Percentiles rank a stretch among this genome's conserved stretches.
Evolutionary conservation across 2,113 vertebrate species (phyloP).

Genomic region (Serilophus lunatus): DNA sequence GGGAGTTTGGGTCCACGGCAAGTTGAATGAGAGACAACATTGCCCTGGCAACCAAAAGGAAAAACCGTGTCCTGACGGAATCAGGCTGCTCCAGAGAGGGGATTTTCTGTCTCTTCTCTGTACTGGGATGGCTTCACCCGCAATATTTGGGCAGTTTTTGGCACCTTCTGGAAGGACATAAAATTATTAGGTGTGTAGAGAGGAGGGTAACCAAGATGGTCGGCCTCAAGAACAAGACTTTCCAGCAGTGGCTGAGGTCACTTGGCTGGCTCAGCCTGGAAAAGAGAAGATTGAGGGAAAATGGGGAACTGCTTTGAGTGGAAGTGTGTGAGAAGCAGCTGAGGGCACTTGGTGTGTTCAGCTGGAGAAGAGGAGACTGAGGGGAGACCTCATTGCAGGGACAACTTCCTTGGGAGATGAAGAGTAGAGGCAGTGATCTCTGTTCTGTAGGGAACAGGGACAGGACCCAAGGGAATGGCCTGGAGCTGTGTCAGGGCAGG

Average conservation of each 20-base stretch:
- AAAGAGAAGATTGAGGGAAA: not conserved
- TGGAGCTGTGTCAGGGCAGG: not conserved
- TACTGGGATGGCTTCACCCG: rapidly evolving
- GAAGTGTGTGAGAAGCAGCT: not conserved
- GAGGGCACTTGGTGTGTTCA: not conserved
- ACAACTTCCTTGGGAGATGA: not conserved
- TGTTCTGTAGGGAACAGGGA: not conserved
- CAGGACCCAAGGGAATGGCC: not conserved
- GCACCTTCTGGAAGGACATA: not conserved
- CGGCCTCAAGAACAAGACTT: not conserved
- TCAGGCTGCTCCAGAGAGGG: rapidly evolving
- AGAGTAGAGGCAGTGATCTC: not conserved
- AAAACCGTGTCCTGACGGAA: not conserved
- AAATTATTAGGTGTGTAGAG: not conserved
- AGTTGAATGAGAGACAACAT: not conserved
- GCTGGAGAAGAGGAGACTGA: not conserved
- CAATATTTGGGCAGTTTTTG: not conserved
- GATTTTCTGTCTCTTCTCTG: not conserved
- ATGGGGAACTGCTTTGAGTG: not conserved
- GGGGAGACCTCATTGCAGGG: not conserved
- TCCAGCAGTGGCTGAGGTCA: rapidly evolving
- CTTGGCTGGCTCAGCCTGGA: not conserved
- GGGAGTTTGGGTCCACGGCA: not conserved
- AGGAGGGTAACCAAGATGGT: not conserved
- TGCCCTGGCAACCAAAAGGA: not conserved